Conservation (phyloP, 2,888 invertebrate species). For the Drosophila neonasuta region DNA sequence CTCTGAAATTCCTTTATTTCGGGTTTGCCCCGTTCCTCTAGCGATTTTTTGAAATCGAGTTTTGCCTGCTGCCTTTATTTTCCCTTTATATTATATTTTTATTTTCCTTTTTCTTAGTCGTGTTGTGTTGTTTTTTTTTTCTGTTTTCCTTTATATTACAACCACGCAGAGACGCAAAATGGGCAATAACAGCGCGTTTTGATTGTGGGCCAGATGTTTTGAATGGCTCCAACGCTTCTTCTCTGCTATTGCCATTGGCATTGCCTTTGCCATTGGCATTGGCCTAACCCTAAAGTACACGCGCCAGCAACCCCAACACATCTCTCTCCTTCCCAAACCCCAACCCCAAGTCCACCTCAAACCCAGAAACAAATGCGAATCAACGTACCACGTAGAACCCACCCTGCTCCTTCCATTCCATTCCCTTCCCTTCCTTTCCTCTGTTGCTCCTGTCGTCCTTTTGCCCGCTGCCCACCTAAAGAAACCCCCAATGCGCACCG, state of each 20-base stretch:
- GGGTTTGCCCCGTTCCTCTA: background rate
- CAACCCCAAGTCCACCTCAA: background rate
- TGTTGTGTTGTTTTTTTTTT: slow-evolving; percentile 1
- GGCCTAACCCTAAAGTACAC: slow-evolving; percentile 60
- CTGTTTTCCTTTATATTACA: slow-evolving; percentile 45
- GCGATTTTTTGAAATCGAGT: slow-evolving; percentile 49
- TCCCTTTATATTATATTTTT: slow-evolving; percentile 28
- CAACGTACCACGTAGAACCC: slow-evolving; percentile 3
- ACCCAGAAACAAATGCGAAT: slow-evolving; percentile 9
- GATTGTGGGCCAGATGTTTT: slow-evolving; percentile 68
- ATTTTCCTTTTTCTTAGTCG: slow-evolving; percentile 9
- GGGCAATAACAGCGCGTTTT: slow-evolving; percentile 68
- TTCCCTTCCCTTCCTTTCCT: background rate
- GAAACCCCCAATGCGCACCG: slow-evolving; percentile 45
- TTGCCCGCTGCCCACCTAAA: slow-evolving; percentile 20
- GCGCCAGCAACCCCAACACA: slow-evolving; percentile 17
- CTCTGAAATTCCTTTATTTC: background rate
- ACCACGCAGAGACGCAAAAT: slow-evolving; percentile 61
- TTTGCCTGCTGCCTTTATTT: slow-evolving; percentile 47
- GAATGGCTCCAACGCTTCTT: slow-evolving; percentile 50
- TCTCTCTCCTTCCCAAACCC: background rate
- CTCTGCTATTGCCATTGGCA: slow-evolving; percentile 32
- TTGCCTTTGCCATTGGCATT: slow-evolving; percentile 28
- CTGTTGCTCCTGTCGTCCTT: no score
- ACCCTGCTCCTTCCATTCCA: background rate